Percentiles rank a stretch among this genome's conserved stretches.
phyloP scores from a whole-genome alignment of 2,888 invertebrate species.

The Cephalotes varians region DNA sequence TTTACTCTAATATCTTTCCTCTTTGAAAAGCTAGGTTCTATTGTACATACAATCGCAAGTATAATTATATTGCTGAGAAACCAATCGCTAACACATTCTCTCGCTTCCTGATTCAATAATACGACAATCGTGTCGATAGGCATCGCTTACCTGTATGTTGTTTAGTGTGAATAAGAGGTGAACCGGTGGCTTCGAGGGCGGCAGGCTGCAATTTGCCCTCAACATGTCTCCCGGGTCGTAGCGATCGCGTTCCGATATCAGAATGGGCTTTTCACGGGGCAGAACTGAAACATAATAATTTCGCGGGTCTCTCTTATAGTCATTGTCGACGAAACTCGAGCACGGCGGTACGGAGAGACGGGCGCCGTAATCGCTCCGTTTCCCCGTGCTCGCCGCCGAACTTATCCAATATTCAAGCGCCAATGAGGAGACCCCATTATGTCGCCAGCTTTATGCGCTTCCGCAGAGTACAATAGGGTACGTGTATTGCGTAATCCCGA shows the following conservation, averaged over 20 bases:
- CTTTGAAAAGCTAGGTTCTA: neutral
- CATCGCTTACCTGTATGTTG: slow-evolving; percentile 90
- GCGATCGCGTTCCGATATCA: slow-evolving; percentile 91
- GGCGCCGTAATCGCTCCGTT: slow-evolving; percentile 68
- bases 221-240: slow-evolving; percentile 92
- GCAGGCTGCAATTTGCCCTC: slow-evolving; percentile 92
- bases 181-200: slow-evolving; percentile 91
- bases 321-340: slow-evolving; percentile 37
- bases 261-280: slow-evolving; percentile 89
- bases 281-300: slow-evolving; percentile 88
- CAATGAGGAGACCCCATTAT: slow-evolving; percentile 57
- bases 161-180: slow-evolving; percentile 92
- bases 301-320: slow-evolving; percentile 65
- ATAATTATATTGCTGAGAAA: neutral
- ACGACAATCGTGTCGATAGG: slow-evolving; percentile 52
- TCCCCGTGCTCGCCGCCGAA: slow-evolving; percentile 58
- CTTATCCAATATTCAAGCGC: slow-evolving; percentile 71
- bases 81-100: slow-evolving; percentile 12
- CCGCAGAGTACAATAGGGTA: slow-evolving; percentile 56
- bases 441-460: slow-evolving; percentile 57
- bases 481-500: slow-evolving; percentile 60
- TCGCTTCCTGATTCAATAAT: slow-evolving; percentile 61
- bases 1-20: neutral
- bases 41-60: slow-evolving; percentile 1
- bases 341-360: slow-evolving; percentile 2